Conservation (phyloP, 2,797 vertebrate genomes). For the Ctenosaura bakeri region DNA sequence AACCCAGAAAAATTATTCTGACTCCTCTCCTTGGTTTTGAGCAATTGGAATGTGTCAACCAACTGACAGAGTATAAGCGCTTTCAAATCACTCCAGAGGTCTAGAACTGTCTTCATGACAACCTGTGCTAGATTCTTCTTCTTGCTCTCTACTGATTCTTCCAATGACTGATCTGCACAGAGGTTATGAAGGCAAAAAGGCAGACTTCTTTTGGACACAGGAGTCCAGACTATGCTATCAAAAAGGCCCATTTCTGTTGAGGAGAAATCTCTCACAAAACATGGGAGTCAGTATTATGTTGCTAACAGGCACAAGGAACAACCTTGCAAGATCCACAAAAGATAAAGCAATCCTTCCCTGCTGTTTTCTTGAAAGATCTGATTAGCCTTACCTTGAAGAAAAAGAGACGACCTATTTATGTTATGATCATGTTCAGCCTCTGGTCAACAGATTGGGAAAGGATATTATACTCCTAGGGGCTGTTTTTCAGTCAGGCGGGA, state of each 20-base stretch:
- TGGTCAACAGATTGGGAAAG: conserved; percentile 34
- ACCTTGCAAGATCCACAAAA: conserved; percentile 5
- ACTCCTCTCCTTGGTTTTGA: not conserved
- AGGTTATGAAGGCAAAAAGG: not conserved
- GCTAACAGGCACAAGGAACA: conserved; percentile 34
- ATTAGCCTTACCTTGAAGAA: conserved; percentile 60
- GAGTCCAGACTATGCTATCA: not conserved
- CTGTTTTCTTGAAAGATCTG: conserved; percentile 43
- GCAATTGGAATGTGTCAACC: not conserved
- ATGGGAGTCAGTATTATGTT: not conserved
- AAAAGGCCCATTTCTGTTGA: not conserved
- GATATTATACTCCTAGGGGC: conserved; percentile 16
- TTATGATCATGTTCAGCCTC: conserved; percentile 19
- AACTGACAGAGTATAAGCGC: not conserved
- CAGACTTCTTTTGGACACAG: not conserved
- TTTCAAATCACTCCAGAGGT: not conserved
- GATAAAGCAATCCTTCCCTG: conserved; percentile 18
- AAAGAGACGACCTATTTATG: not conserved
- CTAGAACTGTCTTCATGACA: not conserved
- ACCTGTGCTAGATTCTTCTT: not conserved
- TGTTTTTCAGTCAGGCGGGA: conserved; percentile 38
- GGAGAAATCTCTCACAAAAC: conserved; percentile 24
- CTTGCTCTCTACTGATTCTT: not conserved
- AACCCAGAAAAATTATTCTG: not conserved
- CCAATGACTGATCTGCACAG: not conserved